Percentiles rank a stretch among this genome's conserved stretches.
Conservation (phyloP, 1,140 invertebrate genomes). For the Nephila pilipes region DNA sequence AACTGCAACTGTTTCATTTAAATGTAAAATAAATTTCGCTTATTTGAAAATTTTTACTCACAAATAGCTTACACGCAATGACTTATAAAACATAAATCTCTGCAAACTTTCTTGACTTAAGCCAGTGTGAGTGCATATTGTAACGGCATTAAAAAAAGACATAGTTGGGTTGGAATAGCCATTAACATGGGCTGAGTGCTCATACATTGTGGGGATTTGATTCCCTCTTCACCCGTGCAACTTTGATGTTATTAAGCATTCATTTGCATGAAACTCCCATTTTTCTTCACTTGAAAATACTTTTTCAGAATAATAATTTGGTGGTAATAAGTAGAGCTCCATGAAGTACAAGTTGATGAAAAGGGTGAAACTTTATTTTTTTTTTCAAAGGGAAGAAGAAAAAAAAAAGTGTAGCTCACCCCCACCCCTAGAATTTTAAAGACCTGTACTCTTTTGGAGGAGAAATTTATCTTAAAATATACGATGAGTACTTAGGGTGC, state of each 20-base stretch:
- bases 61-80: too few relatives aligned
- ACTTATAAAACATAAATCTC: too few relatives aligned
- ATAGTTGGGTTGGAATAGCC: neutral
- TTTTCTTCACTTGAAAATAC: slow-evolving; percentile 30
- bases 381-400: neutral
- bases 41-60: too few relatives aligned
- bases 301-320: slow-evolving; percentile 70
- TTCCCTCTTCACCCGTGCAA: neutral
- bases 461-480: slow-evolving; percentile 27
- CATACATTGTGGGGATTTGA: neutral
- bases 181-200: slow-evolving; percentile 2
- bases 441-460: slow-evolving; percentile 3
- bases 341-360: slow-evolving; percentile 56
- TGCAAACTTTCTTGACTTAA: neutral
- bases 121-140: neutral
- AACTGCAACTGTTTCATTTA: too few relatives aligned
- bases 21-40: too few relatives aligned
- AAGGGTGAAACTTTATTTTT: slow-evolving; percentile 4
- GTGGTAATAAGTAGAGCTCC: slow-evolving; percentile 32
- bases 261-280: slow-evolving; percentile 62
- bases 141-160: neutral
- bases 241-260: slow-evolving; percentile 50
- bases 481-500: neutral
- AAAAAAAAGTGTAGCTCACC: neutral
- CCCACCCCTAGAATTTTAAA: slow-evolving; percentile 29